phyloP scores from a whole-genome alignment of 2,888 invertebrate species.

The Pseudococcus longispinus region DNA sequence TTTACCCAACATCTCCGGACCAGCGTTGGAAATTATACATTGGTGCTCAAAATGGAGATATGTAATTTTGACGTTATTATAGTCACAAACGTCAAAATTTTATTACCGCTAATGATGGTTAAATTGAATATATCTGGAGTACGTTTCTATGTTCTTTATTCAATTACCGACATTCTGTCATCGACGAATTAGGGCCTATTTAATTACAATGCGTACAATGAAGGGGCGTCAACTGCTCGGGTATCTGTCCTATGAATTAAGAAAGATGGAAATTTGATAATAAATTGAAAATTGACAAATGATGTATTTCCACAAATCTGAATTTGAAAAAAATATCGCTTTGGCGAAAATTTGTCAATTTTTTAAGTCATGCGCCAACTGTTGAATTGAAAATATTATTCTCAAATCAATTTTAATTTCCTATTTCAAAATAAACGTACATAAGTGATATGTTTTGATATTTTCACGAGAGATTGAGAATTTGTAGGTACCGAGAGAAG shows the following conservation, averaged over 20 bases:
- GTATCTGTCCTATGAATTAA: not conserved
- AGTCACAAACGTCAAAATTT: not conserved
- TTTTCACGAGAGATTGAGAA: too few species aligned
- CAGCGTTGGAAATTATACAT: constrained; percentile 43
- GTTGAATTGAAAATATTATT: too few species aligned
- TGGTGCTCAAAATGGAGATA: constrained; percentile 18
- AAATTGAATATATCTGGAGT: not conserved
- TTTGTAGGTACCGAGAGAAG: too few species aligned
- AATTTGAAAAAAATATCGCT: too few species aligned
- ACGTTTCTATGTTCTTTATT: not conserved
- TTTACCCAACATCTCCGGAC: constrained; percentile 47
- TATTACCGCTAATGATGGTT: constrained; percentile 11
- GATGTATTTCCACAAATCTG: too few species aligned
- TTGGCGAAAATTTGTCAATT: too few species aligned
- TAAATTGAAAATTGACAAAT: not conserved
- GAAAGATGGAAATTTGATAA: not conserved
- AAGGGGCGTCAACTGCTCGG: not conserved
- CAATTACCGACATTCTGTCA: not conserved
- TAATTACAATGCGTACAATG: not conserved
- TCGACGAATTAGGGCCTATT: constrained; percentile 17
- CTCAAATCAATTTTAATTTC: too few species aligned
- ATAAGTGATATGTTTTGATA: too few species aligned
- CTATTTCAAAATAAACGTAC: too few species aligned
- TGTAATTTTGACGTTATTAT: not conserved
- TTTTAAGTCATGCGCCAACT: too few species aligned